These are phyloP conservation scores for Arremon aurantiirostris DNA, from an alignment of 2,797 vertebrate genomes.

Conservation along the genomic window DNA sequence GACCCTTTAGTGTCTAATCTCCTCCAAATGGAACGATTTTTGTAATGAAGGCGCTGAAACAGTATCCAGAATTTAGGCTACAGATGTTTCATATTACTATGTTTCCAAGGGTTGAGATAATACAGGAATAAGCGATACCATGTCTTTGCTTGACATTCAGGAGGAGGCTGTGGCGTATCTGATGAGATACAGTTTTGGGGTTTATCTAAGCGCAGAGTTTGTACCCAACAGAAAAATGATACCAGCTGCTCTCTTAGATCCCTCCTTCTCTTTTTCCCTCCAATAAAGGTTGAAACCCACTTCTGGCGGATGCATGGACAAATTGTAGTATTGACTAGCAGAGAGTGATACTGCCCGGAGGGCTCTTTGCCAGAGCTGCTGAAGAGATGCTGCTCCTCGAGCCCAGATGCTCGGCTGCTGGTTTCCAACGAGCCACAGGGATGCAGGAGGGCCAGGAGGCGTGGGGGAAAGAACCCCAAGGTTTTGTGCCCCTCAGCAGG, in stretches of 20 bases:
- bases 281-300: neutral
- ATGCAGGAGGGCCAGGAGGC: neutral
- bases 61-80: slow-evolving; percentile 27
- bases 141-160: slow-evolving; percentile 36
- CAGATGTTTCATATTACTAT: slow-evolving; percentile 44
- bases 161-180: neutral
- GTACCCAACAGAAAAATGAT: slow-evolving; percentile 1
- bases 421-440: neutral
- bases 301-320: neutral
- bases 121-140: slow-evolving; percentile 44
- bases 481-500: neutral
- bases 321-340: slow-evolving; percentile 3
- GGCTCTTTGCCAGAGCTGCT: neutral
- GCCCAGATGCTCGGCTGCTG: neutral
- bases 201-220: slow-evolving; percentile 22
- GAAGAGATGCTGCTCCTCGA: neutral
- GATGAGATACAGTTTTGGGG: slow-evolving; percentile 17
- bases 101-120: slow-evolving; percentile 56
- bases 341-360: neutral
- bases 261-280: neutral
- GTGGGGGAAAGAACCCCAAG: accelerated
- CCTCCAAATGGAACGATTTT: slow-evolving; percentile 26
- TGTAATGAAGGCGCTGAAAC: slow-evolving; percentile 13
- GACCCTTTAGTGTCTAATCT: neutral
- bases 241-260: slow-evolving; percentile 18